These are phyloP conservation scores for Scaptomyza polygonia DNA, from an alignment of 2,888 invertebrate species.

Conservation along the genomic window DNA sequence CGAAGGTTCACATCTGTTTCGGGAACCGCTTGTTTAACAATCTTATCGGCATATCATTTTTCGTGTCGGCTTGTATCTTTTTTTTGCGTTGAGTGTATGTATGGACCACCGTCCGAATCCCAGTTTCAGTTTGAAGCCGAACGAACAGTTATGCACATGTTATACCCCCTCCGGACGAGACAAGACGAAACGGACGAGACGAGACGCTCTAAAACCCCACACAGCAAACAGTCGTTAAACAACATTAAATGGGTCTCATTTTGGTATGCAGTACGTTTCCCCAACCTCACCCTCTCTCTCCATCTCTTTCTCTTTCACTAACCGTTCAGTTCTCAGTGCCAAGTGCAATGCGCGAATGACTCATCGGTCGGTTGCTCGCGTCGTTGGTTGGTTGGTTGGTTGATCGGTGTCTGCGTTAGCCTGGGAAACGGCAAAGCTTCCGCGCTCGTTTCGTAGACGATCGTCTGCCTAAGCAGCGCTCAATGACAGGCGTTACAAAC, in stretches of 20 bases:
- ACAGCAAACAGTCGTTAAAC: slow-evolving; percentile 74
- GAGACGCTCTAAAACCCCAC: slow-evolving; percentile 37
- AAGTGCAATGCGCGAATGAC: slow-evolving; percentile 45
- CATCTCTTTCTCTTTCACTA: background rate
- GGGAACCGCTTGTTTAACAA: slow-evolving; percentile 50
- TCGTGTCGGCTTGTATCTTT: slow-evolving; percentile 59
- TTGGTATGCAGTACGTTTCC: slow-evolving; percentile 27
- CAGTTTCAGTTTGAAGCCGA: slow-evolving; percentile 44
- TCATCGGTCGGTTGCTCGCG: slow-evolving; percentile 30
- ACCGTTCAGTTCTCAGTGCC: slow-evolving; percentile 9
- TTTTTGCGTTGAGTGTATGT: slow-evolving; percentile 68
- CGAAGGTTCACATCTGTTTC: slow-evolving; percentile 64
- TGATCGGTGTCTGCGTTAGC: slow-evolving; percentile 10
- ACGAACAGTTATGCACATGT: slow-evolving; percentile 75
- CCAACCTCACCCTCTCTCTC: background rate
- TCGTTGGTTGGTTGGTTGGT: slow-evolving; percentile 13
- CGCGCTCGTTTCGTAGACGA: slow-evolving; percentile 49
- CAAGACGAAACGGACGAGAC: slow-evolving; percentile 43
- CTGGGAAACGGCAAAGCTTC: slow-evolving; percentile 65
- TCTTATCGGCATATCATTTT: slow-evolving; percentile 72
- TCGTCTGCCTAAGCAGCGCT: slow-evolving; percentile 74
- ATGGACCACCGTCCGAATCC: slow-evolving; percentile 30
- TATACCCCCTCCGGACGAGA: slow-evolving; percentile 34
- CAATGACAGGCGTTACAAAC: slow-evolving; percentile 79
- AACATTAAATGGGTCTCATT: slow-evolving; percentile 77